Evolutionary conservation across 2,113 vertebrate genomes (phyloP), one percentile per base, ranked within the genome.

Genomic region (Cyphomyrus discorhynchus): DNA sequence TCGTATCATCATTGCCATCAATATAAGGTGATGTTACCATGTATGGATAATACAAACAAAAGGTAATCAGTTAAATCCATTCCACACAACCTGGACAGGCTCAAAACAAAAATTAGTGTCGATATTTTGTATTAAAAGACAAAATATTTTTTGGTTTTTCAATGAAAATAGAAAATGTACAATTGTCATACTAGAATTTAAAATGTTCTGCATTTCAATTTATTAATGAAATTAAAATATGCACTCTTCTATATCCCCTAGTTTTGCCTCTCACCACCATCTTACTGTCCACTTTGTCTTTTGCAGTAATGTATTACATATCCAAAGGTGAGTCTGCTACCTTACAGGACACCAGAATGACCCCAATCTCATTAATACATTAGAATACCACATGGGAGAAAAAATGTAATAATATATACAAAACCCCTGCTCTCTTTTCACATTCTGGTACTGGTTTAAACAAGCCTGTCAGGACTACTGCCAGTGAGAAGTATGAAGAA

Each of bases 111-210:
- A 94, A 91, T 89, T 66, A 94, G 91, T 92, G 92, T 94, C 94
- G 94, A 94, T 92, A 95, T 92, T 95, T 95, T 96, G 96, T 94
- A 95, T 96, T 93, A 92, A 84, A 91, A 95, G 17, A 53, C 93
- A 93, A 95, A 95, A 95, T 96, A 95, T 95, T 96, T 96, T 96
- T 96, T 96, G 95, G 95, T 95, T 95, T 95, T 83, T 90, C 80
- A 93, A 95, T 93, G 94, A 96, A 94, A 93, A 95, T 95, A 93
- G 93, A 94, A 94, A 95, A 93, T 96, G 96, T 96, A 95, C 96
- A 96, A 96, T 96, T 93, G 92, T 93, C 93, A 95, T 95, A 96
- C 95, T 95, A 91, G 94, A 95, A 90, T 94, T 95, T 96, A 95
- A 96, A 93, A 95, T 95, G 92, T 7, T 93, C 95, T 91, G 92